Base-by-base conservation (phyloP, 53 echinoderm and acorn worm genomes). In the Temnopleurus reevesii region DNA sequence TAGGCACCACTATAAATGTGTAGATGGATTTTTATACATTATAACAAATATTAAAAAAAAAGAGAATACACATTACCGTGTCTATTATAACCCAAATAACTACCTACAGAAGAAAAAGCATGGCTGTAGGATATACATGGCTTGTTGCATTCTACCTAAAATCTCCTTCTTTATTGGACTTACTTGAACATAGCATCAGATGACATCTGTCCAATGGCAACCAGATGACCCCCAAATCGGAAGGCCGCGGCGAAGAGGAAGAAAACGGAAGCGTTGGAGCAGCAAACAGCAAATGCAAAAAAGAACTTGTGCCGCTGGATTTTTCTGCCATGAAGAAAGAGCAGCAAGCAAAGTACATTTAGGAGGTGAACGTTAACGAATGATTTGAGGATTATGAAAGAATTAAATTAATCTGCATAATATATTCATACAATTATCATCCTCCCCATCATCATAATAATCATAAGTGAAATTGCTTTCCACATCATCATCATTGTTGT, bases 241-340 rank as follows among this genome's bases (percentile, higher is more conserved):
- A 94, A 94, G 31, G 91, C 92, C 21, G 92, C 94, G 5, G 92
- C 94, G 76, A 90, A 94, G 56, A 92, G 64, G 90, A 92, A 92
- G 60, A 92, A 94, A 41, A 94, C 86, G 17, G 92, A 86, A 41
- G 88, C 91, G 60, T 92, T 92, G 17, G 94, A 94, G 30, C 89
- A 87, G 46, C 88, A 87, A 1, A 87, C 88, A 7, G 88, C 88
- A 36, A 87, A 87, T 66, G 88, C 88, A 71, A 87, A 87, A 71
- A 87, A 87, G 88, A 87, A 87, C 71, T 87, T 87, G 88, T 87
- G 88, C 55, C 34, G 65, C 71, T 87, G 88, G 88, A 87, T 87
- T 66, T 87, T 87, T 36, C 88, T 87, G 71, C 19, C 10, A 27
- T 46, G 19, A 79, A 10, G 43, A 43, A 8, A 63, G 63, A 4